Base-by-base conservation (phyloP, 2,888 invertebrate genomes). In the Drosophila paranaensis region DNA sequence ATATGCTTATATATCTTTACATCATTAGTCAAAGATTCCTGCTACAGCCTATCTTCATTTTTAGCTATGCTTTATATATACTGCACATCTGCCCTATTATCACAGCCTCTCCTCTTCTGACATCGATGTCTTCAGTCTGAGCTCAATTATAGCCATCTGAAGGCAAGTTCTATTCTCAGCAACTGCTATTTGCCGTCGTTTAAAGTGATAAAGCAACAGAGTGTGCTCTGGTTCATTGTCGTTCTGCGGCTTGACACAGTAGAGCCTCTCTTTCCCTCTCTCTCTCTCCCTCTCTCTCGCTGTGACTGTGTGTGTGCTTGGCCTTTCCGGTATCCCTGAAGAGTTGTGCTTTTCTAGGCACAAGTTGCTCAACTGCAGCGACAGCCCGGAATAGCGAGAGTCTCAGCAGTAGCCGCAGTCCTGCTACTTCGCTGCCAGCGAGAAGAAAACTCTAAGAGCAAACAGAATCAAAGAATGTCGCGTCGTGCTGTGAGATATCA, bases 321-420 rank as follows among this genome's bases (percentile, higher is more conserved):
- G 37, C 9, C 53, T 53, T 37, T 53, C 53, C 42, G 57, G 57
- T 46, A 56, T 35, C 64, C 74, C 71, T 40, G 67, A 73, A 64
- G 71, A 68, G 89, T 88, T 87, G 86, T 89, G 83, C 89, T 88
- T 87, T 87, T 87, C 75, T 79, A 63, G 60, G 72, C 56, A 69
- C 54, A 60, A 82, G 77, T 71, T 89, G 86, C 86, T 85, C 89
- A 86, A 82, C 54, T 40, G 54, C 40, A 54, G 54, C 39, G 35
- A 39, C 54, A 54, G 8, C 27, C 6, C 27, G 54, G n/a, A 37
- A 39, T 85, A 79, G 89, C 61, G 55, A 54, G 56, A 58, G 39
- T 33, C 25, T 5, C 48, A 61, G 60, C 48, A 61, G 60, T 46
- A 69, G 35, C 51, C 51, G 20, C 20, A 30, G 39, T 39, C 54